Conservation (phyloP, 2,888 invertebrate species). For the Ectobius pallidus region DNA sequence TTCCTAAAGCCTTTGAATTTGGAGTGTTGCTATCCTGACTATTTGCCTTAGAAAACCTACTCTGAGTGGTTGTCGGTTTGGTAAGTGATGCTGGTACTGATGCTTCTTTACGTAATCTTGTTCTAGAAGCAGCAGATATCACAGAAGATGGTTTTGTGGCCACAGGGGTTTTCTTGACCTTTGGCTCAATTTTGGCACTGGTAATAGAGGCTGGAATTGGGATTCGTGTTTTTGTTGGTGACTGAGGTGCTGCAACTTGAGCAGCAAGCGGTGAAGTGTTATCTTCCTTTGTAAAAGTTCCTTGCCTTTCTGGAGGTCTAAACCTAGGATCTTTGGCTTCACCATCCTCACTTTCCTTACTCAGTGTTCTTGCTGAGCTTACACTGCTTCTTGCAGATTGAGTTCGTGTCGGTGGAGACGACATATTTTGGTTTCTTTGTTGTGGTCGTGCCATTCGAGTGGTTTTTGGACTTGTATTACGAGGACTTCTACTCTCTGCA, state of each 20-base stretch:
- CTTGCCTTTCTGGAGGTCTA: slow-evolving; percentile 76
- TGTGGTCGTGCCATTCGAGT: slow-evolving; percentile 1
- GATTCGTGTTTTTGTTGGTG: slow-evolving; percentile 50
- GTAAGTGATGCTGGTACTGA: slow-evolving; percentile 13
- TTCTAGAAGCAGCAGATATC: not conserved
- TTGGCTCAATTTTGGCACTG: slow-evolving; percentile 39
- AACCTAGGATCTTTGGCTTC: slow-evolving; percentile 53
- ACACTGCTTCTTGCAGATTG: slow-evolving; percentile 32
- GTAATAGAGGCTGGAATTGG: slow-evolving; percentile 35
- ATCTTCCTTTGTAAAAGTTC: slow-evolving; percentile 91
- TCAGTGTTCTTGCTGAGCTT: slow-evolving; percentile 16
- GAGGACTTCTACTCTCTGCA: slow-evolving; percentile 46
- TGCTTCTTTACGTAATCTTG: slow-evolving; percentile 17
- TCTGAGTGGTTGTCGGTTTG: slow-evolving; percentile 6
- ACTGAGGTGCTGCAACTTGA: slow-evolving; percentile 48
- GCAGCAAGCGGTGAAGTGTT: slow-evolving; percentile 53
- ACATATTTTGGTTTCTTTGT: slow-evolving; percentile 49
- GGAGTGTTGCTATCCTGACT: slow-evolving; percentile 10
- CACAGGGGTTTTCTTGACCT: slow-evolving; percentile 40
- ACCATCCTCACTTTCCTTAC: slow-evolving; percentile 15
- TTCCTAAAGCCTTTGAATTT: slow-evolving; percentile 14
- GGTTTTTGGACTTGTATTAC: slow-evolving; percentile 33
- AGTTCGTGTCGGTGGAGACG: slow-evolving; percentile 28
- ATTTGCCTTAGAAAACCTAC: not conserved
- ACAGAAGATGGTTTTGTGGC: slow-evolving; percentile 39